Percentiles rank a stretch among this genome's conserved stretches.
These are phyloP conservation scores for Ceraclea dissimilis DNA, from an alignment of 2,888 invertebrate genomes.

Conservation along the genomic window DNA sequence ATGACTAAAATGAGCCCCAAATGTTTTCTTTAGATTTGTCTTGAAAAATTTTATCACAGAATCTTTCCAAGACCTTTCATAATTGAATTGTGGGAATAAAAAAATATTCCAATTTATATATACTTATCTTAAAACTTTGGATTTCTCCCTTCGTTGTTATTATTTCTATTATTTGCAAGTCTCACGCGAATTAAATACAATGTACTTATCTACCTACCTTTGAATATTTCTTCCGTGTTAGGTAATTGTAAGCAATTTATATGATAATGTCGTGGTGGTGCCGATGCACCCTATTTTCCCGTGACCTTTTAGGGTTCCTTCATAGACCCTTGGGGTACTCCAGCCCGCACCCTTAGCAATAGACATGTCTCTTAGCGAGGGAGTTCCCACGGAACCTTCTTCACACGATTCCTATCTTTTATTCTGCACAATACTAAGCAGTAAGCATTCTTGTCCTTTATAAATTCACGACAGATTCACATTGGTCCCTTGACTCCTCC, in stretches of 20 bases:
- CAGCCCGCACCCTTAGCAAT: not conserved
- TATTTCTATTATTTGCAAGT: not conserved
- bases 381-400: conserved; percentile 7
- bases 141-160: too few relatives aligned
- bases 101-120: too few relatives aligned
- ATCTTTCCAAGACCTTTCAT: too few relatives aligned
- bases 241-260: not conserved
- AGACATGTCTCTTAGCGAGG: not conserved
- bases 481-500: too few relatives aligned
- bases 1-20: too few relatives aligned
- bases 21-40: too few relatives aligned
- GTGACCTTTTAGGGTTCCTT: conserved; percentile 4
- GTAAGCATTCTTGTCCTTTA: too few relatives aligned
- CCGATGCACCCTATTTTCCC: conserved; percentile 6
- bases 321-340: conserved; percentile 4
- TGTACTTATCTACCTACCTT: not conserved
- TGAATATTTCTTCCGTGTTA: not conserved
- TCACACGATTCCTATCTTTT: conserved; percentile 12
- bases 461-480: too few relatives aligned
- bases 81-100: too few relatives aligned
- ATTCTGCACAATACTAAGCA: not conserved
- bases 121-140: too few relatives aligned
- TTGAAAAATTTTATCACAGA: too few relatives aligned
- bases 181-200: not conserved
- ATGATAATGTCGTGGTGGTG: not conserved